phyloP scores from a whole-genome alignment of 2,888 invertebrate genomes.

The Archips crataeganus region DNA sequence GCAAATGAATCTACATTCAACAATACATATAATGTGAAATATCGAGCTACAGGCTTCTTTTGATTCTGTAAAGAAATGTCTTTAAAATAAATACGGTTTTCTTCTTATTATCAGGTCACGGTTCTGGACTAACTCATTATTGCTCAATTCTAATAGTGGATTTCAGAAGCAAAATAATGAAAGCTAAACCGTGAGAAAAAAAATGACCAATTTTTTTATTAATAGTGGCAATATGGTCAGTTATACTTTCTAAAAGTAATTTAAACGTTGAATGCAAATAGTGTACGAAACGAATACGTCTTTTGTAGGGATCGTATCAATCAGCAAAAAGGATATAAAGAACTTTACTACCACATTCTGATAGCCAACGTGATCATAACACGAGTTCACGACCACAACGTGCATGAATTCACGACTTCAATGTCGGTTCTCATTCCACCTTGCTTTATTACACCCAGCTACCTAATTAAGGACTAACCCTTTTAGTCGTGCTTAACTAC shows the following conservation, averaged over 20 bases:
- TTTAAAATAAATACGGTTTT: background rate
- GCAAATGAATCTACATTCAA: background rate
- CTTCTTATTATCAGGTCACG: background rate
- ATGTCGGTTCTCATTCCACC: background rate
- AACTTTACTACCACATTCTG: background rate
- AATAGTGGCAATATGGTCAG: no score
- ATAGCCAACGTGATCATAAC: background rate
- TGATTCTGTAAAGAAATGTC: background rate
- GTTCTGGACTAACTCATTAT: no score
- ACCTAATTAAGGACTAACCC: slow-evolving; percentile 1
- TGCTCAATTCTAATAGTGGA: no score
- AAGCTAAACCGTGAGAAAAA: no score
- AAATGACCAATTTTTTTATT: no score
- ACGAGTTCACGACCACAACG: background rate
- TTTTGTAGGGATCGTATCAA: background rate
- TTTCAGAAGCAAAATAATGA: no score
- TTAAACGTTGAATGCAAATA: background rate
- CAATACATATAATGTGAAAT: background rate
- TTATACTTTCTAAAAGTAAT: no score
- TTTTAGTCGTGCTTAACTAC: background rate
- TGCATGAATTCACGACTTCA: background rate
- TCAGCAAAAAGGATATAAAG: background rate
- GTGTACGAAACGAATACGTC: background rate
- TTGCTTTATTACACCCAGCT: background rate
- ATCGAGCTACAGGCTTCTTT: background rate